A percentile compares a stretch with the other conserved stretches of the same genome.
These are phyloP conservation scores for Drosophila dunni DNA, from an alignment of 1,140 invertebrate species.

Conservation along the genomic window DNA sequence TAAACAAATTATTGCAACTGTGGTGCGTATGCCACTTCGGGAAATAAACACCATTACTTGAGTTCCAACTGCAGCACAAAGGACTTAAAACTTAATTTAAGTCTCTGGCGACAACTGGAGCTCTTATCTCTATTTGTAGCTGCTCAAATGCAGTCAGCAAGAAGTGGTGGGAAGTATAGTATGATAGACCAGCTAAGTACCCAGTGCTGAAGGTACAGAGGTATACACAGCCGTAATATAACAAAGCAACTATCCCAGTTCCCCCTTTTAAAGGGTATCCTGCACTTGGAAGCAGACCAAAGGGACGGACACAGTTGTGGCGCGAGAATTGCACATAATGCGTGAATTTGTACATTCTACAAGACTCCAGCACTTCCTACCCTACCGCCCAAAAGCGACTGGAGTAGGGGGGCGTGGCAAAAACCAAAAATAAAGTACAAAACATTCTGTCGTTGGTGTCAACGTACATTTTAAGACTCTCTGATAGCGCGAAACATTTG, in stretches of 20 bases:
- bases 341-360: conserved; percentile 49
- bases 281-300: conserved; percentile 14
- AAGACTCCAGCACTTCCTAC: background rate
- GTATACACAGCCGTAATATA: too few species aligned
- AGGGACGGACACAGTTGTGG: conserved; percentile 4
- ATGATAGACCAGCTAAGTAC: background rate
- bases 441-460: conserved; percentile 29
- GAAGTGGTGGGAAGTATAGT: background rate
- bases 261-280: background rate
- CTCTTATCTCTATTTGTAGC: conserved; percentile 28
- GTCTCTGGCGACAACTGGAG: conserved; percentile 26
- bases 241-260: background rate
- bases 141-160: conserved; percentile 27
- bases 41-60: conserved; percentile 2
- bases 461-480: conserved; percentile 28
- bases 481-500: conserved; percentile 36
- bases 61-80: conserved; percentile 25
- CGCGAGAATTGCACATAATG: conserved; percentile 36
- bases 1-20: background rate
- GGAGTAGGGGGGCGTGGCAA: too few species aligned
- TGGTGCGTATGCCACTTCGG: background rate
- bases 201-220: background rate
- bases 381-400: background rate
- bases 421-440: conserved; percentile 30
- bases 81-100: conserved; percentile 37